Conservation (phyloP, 2,797 vertebrate genomes). For the Enteromius treurensis region DNA sequence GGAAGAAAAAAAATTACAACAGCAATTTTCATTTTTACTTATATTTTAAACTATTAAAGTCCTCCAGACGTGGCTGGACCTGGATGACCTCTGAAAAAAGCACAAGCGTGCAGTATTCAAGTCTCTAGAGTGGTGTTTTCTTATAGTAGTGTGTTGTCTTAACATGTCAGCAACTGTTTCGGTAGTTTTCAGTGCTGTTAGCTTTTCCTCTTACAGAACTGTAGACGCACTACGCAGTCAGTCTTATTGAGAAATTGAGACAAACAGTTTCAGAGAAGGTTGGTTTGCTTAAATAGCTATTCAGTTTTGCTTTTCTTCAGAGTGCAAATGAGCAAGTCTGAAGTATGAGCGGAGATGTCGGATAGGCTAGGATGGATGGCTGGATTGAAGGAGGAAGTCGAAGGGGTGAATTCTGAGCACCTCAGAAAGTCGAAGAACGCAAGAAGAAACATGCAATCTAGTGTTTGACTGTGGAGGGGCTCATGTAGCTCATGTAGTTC, state of each 20-base stretch:
- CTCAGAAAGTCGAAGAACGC: neutral
- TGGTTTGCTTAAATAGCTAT: no score
- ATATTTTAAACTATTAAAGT: neutral
- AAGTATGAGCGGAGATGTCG: neutral
- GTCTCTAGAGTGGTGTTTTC: slow-evolving; percentile 4
- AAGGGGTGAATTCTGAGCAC: neutral
- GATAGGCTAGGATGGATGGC: neutral
- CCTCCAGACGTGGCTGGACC: neutral
- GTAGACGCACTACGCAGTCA: slow-evolving; percentile 43
- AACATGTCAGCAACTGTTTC: slow-evolving; percentile 45
- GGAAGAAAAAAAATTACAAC: neutral
- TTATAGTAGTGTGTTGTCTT: slow-evolving; percentile 33
- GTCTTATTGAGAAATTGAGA: slow-evolving; percentile 23
- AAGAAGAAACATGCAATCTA: neutral
- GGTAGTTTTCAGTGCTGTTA: slow-evolving; percentile 31
- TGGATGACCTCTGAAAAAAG: neutral
- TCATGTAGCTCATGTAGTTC: neutral
- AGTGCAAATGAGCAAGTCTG: no score
- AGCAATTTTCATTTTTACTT: neutral
- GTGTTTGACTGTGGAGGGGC: neutral
- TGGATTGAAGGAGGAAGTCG: neutral
- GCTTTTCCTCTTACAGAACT: slow-evolving; percentile 36
- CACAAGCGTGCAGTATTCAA: neutral
- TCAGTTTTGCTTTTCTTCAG: no score
- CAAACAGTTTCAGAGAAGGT: no score